phyloP scores from a whole-genome alignment of 2,113 vertebrate species.

The Dolichotis patagonum region DNA sequence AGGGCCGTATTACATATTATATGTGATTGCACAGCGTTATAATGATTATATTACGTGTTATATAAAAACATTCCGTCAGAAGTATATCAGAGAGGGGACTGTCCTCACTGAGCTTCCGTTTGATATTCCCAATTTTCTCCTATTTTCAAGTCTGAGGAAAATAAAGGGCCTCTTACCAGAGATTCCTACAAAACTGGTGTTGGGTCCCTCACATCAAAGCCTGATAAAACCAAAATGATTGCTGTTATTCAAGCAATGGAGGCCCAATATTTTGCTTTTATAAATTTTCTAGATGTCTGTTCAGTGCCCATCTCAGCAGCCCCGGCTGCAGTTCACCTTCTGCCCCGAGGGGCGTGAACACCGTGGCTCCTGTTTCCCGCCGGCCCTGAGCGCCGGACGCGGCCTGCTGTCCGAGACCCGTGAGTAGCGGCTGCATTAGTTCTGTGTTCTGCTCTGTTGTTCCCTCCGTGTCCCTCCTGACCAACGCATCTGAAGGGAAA shows the following conservation, averaged over 20 bases:
- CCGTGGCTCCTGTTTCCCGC: no score
- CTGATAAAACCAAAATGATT: neutral
- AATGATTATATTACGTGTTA: neutral
- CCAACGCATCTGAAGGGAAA: neutral
- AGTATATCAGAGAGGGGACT: neutral
- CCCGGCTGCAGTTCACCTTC: neutral
- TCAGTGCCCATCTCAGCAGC: neutral
- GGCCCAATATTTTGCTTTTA: neutral
- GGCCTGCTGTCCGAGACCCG: no score
- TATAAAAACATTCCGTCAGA: neutral
- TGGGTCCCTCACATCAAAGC: no score
- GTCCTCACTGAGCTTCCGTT: neutral
- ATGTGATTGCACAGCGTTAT: neutral
- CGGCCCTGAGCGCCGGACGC: no score
- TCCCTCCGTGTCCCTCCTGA: neutral
- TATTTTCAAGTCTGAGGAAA: neutral
- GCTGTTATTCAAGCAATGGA: neutral
- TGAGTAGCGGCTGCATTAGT: no score
- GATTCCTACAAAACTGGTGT: no score
- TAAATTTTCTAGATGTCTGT: neutral
- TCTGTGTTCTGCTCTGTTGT: neutral
- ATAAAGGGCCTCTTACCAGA: neutral
- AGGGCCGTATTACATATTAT: neutral
- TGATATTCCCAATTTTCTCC: neutral
- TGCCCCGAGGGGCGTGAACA: neutral